Evolutionary conservation across 2,797 vertebrate species (phyloP), one percentile per base, ranked within the genome.

Genomic region (Acrocephalus scirpaceus): DNA sequence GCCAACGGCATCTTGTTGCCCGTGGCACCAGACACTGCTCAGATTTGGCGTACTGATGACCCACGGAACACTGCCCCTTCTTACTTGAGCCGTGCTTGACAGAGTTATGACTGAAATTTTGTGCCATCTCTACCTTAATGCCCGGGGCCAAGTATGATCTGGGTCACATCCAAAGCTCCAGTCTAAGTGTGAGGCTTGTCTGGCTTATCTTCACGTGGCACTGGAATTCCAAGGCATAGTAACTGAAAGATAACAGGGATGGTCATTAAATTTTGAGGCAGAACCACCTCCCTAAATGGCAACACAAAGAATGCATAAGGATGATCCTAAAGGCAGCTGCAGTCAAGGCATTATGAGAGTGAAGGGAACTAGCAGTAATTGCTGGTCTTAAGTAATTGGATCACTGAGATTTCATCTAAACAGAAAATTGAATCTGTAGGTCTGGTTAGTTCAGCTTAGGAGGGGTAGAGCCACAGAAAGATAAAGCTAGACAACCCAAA

Each of bases 321-420:
- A 67, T 72, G 75, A 51, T 70, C 66, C 58, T 84, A 34, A 83
- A 91, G 78, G 58, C 70, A 56, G 88, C 22, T 90, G 76, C 10
- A 12, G 51, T 75, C 61, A 81, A 78, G 72, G 76, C 84, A 77
- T 92, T 93, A 73, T 23, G 65, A 82, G 89, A 94, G 76, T 84
- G 76, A 90, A 93, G 88, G 56, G 72, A 95, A 42, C 71, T 61
- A 70, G 50, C 50, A 58, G 82, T 69, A 93, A 86, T 88, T 54
- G 23, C 50, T 69, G 23, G 18, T 36, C 40, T 95, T 80, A 92
- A 74, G 85, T 91, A 94, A 94, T 27, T 92, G 86, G 92, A 92
- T 96, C 76, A 38, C 2, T 75, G 83, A 94, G 92, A 93, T 96
- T 91, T 94, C 70, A 86, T n/a, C 45, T 70, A 81, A 56, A 57